phyloP scores from a whole-genome alignment of 2,888 invertebrate genomes.

The Pterobdella sp. region DNA sequence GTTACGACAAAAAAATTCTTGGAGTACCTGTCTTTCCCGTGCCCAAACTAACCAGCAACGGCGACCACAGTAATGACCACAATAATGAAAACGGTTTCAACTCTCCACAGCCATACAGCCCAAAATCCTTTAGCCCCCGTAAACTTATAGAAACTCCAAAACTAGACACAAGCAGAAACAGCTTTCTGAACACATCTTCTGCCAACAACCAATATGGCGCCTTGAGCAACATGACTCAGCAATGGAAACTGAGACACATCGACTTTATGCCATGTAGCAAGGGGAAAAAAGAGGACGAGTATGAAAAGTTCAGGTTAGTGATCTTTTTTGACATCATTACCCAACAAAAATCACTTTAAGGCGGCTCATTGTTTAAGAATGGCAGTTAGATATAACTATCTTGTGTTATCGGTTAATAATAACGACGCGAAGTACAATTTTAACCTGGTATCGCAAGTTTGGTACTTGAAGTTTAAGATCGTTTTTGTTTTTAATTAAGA shows the following conservation, averaged over 20 bases:
- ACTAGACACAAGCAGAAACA: slow-evolving; percentile 12
- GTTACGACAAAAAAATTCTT: slow-evolving; percentile 25
- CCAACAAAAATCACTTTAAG: too few relatives aligned
- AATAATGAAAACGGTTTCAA: background rate
- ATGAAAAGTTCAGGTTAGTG: slow-evolving; percentile 30
- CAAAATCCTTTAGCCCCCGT: background rate
- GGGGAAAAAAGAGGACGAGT: slow-evolving; percentile 32
- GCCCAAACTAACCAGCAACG: background rate
- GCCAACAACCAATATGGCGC: background rate
- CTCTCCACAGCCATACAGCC: background rate
- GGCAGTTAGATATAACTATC: too few relatives aligned
- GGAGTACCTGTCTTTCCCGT: slow-evolving; percentile 26
- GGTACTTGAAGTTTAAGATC: too few relatives aligned
- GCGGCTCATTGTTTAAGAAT: too few relatives aligned
- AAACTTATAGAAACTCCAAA: background rate
- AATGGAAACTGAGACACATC: slow-evolving; percentile 32
- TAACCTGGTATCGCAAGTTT: too few relatives aligned
- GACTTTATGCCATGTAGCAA: slow-evolving; percentile 34
- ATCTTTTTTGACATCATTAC: too few relatives aligned
- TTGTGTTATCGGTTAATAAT: too few relatives aligned
- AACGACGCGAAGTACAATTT: too few relatives aligned
- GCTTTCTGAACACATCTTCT: background rate
- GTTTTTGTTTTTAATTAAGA: too few relatives aligned
- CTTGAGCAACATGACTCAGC: background rate
- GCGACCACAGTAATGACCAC: slow-evolving; percentile 1